Conservation (phyloP, 37 sponge, comb jelly and placozoan species). For the Corticium candelabrum region DNA sequence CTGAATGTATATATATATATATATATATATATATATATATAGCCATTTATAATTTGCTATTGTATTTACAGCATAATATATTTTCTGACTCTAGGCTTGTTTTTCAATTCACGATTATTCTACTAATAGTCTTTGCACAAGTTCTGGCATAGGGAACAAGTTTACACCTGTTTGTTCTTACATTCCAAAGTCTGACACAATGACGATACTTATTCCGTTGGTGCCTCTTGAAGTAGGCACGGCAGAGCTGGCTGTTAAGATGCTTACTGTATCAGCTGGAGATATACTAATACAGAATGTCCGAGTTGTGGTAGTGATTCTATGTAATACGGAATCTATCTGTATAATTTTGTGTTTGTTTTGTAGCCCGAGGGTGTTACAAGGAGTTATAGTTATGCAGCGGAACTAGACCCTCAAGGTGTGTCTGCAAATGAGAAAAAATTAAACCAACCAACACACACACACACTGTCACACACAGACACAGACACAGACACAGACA, state of each 20-base stretch:
- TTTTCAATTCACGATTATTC: background rate
- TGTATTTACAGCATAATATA: background rate
- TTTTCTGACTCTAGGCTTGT: too few species aligned
- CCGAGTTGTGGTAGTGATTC: too few species aligned
- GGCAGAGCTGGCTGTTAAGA: background rate
- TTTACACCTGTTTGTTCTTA: background rate
- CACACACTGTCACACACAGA: too few species aligned
- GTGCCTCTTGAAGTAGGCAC: background rate
- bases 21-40: background rate
- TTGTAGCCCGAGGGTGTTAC: background rate
- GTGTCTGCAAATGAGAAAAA: too few species aligned
- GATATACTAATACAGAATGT: too few species aligned
- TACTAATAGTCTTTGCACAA: background rate
- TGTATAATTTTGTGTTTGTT: too few species aligned
- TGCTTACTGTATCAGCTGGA: background rate
- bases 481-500: too few species aligned
- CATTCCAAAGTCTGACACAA: background rate
- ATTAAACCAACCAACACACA: too few species aligned
- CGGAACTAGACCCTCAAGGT: background rate
- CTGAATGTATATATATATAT: background rate
- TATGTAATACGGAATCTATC: too few species aligned
- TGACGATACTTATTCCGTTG: background rate
- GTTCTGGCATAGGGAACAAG: background rate
- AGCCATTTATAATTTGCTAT: background rate
- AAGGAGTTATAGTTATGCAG: background rate